Evolutionary conservation across 2,888 invertebrate species (phyloP), one percentile per base, ranked within the genome.

Genomic region (Ceratothoa steindachneri): DNA sequence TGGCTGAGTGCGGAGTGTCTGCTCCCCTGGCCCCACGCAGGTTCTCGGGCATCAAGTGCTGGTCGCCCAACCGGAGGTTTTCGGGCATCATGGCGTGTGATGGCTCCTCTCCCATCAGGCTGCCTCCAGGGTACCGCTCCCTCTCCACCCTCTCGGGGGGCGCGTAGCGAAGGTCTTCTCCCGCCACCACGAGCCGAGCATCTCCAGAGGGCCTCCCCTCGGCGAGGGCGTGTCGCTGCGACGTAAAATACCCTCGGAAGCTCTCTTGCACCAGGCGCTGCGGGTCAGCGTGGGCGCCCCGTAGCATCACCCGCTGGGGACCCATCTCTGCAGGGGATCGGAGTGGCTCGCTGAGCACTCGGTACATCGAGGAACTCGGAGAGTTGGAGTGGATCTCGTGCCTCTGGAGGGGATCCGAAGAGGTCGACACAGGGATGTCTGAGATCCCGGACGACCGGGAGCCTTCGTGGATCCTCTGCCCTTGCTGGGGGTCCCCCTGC

Each of bases 241-340:
- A 60, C 22, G 31, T 60, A 51, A 79, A 76, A 51, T 76, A 79
- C 31, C 71, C 79, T 72, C 76, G 53, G 15, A 79, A 72, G 52
- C 76, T 74, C 27, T 79, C 79, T 24, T 79, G 79, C 19, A 76
- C 76, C 74, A 76, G 74, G 5, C 79, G 76, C 68, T 79, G 79
- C 31, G 79, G 74, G 30, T 79, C 79, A 12, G 76, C 73, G 70
- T 79, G 73, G 2, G 69, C 69, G n/a, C n/a, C n/a, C n/a, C 79
- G 72, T 12, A 72, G 51, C 15, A 70, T 28, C 51, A 30, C 60
- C 27, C 77, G 70, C 55, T 70, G 73, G 30, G 74, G 41, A 1
- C n/a, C 31, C 1, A 68, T 41, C 24, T 75, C 77, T 7, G 73
- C 68, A 53, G 71, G 73, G 7, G 71, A 66, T 27, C 73, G 71